Evolutionary conservation across 2,888 invertebrate species (phyloP), one percentile per base, ranked within the genome.

Genomic region (Pyrrhosoma nymphula): DNA sequence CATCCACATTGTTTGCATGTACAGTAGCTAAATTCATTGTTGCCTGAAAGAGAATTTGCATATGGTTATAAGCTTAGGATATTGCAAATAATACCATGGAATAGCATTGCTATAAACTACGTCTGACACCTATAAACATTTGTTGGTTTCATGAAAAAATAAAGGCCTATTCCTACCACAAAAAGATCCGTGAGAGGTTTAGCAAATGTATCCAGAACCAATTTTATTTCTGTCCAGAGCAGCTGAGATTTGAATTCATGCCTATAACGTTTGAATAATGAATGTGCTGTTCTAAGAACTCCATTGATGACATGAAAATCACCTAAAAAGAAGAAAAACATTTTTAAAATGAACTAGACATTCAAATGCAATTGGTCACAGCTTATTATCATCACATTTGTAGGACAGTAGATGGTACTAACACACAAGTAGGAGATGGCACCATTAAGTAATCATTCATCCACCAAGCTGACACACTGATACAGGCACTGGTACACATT

Each of bases 201-300:
- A 0, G 99, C 99, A 97, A 99, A 98, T 96, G 98, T 98, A 95
- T 99, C 99, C 96, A 99, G 97, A 0, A 99, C 99, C 97, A 99
- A 98, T 97, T 99, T 99, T 96, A 99, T 99, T 97, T 99, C 99
- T 95, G 98, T 98, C 99, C 99, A 99, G 6, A 99, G 97, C 95
- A 98, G 98, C 96, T 99, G 98, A 0, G 99, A 99, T 97, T 99
- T 99, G 97, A 99, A 99, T 97, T 99, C 99, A 96, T 98, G 99
- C 95, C 99, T 98, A 97, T 99, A 99, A 96, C 99, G 98, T 97
- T 99, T 99, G 97, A 99, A 99, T 1, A 99, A 97, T 0, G 99
- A 99, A 97, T 99, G 99, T 0, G 99, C 99, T 0, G 99, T 99
- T 96, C 99, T 98, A 20, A 99, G 97, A 0, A 99, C 98, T 0